Conservation (phyloP, 1,140 invertebrate genomes). For the Magallana ariakensis region DNA sequence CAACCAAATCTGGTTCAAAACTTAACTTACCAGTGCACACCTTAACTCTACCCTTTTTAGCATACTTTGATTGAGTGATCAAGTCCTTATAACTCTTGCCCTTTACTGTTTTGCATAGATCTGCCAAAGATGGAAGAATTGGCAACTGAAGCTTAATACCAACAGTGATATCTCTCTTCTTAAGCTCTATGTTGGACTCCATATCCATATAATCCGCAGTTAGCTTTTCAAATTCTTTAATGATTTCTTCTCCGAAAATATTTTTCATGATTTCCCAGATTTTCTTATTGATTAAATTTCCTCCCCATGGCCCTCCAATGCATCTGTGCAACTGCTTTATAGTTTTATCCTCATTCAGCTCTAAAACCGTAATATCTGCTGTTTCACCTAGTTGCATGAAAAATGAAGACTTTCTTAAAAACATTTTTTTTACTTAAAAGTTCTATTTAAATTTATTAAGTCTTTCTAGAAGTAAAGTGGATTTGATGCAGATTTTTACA, state of each 20-base stretch:
- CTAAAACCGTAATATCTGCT: slow-evolving; percentile 38
- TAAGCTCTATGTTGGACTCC: slow-evolving; percentile 45
- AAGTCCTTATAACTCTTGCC: no score
- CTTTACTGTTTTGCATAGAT: no score
- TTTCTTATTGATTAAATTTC: slow-evolving; percentile 18
- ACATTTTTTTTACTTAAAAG: no score
- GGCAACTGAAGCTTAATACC: background rate
- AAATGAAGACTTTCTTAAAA: no score
- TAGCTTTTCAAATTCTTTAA: slow-evolving; percentile 66
- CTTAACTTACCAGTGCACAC: background rate
- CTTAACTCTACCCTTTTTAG: no score
- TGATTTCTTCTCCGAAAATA: slow-evolving; percentile 56
- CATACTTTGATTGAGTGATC: no score
- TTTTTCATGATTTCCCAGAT: slow-evolving; percentile 4
- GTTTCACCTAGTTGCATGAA: slow-evolving; percentile 35
- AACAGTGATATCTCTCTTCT: slow-evolving; percentile 11
- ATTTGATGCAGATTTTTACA: no score
- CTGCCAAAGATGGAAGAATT: background rate
- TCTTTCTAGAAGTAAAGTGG: no score
- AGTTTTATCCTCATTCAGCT: slow-evolving; percentile 1
- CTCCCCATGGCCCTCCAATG: slow-evolving; percentile 34
- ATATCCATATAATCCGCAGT: slow-evolving; percentile 61
- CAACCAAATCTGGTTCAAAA: background rate
- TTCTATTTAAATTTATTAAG: no score
- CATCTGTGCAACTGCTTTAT: slow-evolving; percentile 40